phyloP scores from a whole-genome alignment of 2,888 invertebrate species.

The Heliconius aoede region DNA sequence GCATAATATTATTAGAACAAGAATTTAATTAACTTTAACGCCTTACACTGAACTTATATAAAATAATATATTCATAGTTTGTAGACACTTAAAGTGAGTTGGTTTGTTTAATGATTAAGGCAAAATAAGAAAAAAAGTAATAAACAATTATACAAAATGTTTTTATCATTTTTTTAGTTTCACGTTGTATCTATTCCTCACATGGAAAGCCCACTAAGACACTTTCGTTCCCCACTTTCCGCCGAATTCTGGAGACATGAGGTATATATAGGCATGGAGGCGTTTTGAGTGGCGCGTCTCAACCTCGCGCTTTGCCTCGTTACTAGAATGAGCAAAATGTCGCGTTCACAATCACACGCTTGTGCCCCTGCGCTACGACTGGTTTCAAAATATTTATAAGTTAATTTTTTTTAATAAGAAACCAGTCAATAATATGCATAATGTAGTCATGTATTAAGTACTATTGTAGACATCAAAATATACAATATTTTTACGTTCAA shows the following conservation, averaged over 20 bases:
- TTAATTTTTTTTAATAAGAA: background rate
- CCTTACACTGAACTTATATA: background rate
- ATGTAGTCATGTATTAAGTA: background rate
- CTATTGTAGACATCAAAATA: background rate
- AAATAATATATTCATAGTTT: no score
- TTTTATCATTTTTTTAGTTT: no score
- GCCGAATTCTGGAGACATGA: background rate
- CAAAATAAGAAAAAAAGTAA: no score
- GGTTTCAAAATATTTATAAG: background rate
- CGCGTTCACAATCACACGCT: background rate
- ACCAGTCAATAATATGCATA: no score
- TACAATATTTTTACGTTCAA: conserved; percentile 2
- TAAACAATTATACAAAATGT: no score
- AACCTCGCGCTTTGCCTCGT: no score
- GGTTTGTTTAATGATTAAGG: no score
- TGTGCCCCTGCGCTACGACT: no score
- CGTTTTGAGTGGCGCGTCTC: no score
- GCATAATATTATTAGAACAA: conserved; percentile 23
- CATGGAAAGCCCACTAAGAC: no score
- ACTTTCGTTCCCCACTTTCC: background rate
- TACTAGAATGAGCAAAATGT: no score
- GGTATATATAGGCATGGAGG: background rate
- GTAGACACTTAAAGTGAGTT: no score
- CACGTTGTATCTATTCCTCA: background rate
- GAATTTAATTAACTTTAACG: background rate